A percentile compares a stretch with the other conserved stretches of the same genome.
phyloP scores from a whole-genome alignment of 1,140 invertebrate genomes.

The Grapholita molesta region DNA sequence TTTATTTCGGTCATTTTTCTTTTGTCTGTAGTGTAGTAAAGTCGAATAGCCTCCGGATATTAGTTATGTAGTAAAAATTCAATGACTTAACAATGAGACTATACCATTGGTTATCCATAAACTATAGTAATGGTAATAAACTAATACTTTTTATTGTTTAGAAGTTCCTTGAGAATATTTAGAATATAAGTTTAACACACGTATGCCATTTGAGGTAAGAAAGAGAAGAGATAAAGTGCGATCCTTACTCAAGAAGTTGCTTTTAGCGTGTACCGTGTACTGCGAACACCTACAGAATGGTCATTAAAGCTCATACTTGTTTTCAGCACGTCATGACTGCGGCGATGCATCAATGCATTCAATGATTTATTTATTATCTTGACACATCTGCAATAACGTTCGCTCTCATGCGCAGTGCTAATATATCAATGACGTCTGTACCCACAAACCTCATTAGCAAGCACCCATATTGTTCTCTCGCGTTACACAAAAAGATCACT shows the following conservation, averaged over 20 bases:
- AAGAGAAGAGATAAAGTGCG: not conserved
- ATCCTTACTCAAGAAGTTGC: not conserved
- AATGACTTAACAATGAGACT: not conserved
- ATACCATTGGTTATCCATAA: not conserved
- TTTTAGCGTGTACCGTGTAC: not conserved
- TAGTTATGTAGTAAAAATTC: not conserved
- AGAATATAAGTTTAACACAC: no score
- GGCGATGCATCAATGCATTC: not conserved
- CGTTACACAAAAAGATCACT: slow-evolving; percentile 59
- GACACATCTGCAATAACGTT: not conserved
- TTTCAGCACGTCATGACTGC: not conserved
- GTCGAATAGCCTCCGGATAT: not conserved
- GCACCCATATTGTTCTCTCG: slow-evolving; percentile 55
- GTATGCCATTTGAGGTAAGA: not conserved
- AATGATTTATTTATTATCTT: not conserved
- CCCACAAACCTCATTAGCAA: slow-evolving; percentile 52
- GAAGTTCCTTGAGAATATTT: no score
- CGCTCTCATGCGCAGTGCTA: not conserved
- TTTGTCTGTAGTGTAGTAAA: not conserved
- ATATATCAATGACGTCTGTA: slow-evolving; percentile 17
- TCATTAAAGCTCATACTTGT: not conserved
- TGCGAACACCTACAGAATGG: not conserved
- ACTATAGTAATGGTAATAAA: not conserved
- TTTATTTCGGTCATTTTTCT: not conserved
- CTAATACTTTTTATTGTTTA: no score